These are phyloP conservation scores for Cryptomyrus ogoouensis DNA, from an alignment of 2,113 vertebrate species.

Conservation along the genomic window DNA sequence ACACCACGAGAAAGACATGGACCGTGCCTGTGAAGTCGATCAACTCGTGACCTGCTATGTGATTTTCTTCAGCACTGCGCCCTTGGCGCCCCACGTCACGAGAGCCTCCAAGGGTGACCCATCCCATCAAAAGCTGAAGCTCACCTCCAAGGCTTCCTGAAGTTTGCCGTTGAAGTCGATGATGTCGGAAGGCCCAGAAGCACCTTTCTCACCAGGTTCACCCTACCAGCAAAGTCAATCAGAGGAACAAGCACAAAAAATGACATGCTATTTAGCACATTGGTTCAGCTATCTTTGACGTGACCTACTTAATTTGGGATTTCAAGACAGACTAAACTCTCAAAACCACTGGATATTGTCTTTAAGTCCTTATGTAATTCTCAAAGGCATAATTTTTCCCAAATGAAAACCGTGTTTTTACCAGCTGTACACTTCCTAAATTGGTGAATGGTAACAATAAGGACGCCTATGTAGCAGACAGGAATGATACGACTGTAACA, in stretches of 20 bases:
- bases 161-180: slow-evolving; percentile 86
- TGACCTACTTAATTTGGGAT: not conserved
- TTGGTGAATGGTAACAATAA: not conserved
- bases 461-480: not conserved
- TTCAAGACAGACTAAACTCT: not conserved
- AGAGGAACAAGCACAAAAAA: not conserved
- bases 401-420: not conserved
- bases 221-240: slow-evolving; percentile 57
- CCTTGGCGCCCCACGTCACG: not conserved
- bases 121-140: not conserved
- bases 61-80: not conserved
- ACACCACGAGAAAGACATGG: not conserved
- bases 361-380: not conserved
- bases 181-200: slow-evolving; percentile 72
- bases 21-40: not conserved
- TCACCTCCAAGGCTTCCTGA: slow-evolving; percentile 82
- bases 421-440: not conserved
- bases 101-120: not conserved
- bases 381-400: not conserved
- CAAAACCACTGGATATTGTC: not conserved
- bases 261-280: not conserved
- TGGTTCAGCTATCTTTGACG: not conserved
- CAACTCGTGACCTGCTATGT: not conserved
- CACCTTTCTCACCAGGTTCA: slow-evolving; percentile 73
- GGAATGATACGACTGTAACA: not conserved